phyloP scores from a whole-genome alignment of 2,113 vertebrate species.

The Seriola rivoliana region DNA sequence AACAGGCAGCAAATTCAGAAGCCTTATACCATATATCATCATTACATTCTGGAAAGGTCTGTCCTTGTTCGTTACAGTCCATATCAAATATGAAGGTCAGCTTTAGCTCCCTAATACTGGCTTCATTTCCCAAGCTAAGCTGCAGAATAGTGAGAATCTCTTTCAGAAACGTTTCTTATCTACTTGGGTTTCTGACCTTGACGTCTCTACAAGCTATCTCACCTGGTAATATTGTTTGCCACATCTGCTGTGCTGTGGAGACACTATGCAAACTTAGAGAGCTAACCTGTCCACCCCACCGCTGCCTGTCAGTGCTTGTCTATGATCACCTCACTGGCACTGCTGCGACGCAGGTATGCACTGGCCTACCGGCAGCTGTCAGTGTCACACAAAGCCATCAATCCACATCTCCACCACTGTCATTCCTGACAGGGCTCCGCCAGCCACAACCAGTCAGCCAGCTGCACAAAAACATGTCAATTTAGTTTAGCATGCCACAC shows the following conservation, averaged over 20 bases:
- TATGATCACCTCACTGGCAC: conserved; percentile 71
- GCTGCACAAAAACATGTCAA: conserved; percentile 62
- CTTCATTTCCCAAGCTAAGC: conserved; percentile 58
- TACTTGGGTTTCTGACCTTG: conserved; percentile 63
- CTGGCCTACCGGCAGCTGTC: conserved; percentile 73
- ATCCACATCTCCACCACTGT: conserved; percentile 71
- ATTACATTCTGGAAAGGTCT: conserved; percentile 51
- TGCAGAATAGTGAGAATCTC: conserved; percentile 40
- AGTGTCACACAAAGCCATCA: conserved; percentile 77
- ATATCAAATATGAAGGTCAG: conserved; percentile 61
- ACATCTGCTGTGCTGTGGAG: conserved; percentile 57
- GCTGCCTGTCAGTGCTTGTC: conserved; percentile 67
- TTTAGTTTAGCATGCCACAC: conserved; percentile 62
- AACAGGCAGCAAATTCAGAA: conserved; percentile 38
- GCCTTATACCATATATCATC: conserved; percentile 38
- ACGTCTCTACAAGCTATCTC: conserved; percentile 59
- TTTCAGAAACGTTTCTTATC: conserved; percentile 57
- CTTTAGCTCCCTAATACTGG: conserved; percentile 35
- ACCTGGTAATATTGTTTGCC: conserved; percentile 68
- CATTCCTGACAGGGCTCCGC: conserved; percentile 65
- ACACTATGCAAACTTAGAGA: conserved; percentile 67
- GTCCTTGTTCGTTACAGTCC: conserved; percentile 44
- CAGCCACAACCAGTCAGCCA: conserved; percentile 59
- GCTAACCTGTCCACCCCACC: conserved; percentile 66
- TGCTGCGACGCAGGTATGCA: conserved; percentile 62